Conservation (phyloP, 2,113 vertebrate genomes). For the Pterocles burchelli region DNA sequence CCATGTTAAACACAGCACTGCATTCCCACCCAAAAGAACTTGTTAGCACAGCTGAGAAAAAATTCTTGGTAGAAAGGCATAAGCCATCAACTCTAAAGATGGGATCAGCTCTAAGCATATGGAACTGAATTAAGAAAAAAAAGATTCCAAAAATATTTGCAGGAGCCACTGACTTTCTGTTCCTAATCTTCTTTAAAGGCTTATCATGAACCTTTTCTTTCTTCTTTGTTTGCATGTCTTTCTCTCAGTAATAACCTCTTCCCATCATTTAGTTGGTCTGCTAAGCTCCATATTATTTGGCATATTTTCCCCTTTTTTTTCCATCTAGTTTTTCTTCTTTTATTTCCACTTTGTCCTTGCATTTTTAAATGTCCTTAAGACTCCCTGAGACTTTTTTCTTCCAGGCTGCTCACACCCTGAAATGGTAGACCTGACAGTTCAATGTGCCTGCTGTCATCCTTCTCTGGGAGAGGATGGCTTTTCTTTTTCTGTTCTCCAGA, state of each 20-base stretch:
- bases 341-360: background rate
- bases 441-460: background rate
- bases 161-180: background rate
- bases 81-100: background rate
- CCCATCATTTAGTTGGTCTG: background rate
- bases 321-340: background rate
- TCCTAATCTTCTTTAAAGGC: background rate
- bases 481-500: background rate
- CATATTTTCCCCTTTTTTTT: background rate
- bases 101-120: background rate
- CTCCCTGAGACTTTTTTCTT: background rate
- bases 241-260: background rate
- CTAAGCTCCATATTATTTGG: background rate
- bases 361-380: background rate
- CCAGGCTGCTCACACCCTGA: background rate
- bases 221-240: background rate
- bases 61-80: background rate
- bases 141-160: conserved; percentile 10
- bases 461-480: background rate
- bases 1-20: background rate
- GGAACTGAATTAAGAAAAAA: background rate
- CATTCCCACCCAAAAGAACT: background rate
- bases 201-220: background rate
- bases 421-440: background rate
- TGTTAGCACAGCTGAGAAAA: conserved; percentile 43